Base-by-base conservation (phyloP, 2,113 vertebrate species). In the Conger conger region DNA sequence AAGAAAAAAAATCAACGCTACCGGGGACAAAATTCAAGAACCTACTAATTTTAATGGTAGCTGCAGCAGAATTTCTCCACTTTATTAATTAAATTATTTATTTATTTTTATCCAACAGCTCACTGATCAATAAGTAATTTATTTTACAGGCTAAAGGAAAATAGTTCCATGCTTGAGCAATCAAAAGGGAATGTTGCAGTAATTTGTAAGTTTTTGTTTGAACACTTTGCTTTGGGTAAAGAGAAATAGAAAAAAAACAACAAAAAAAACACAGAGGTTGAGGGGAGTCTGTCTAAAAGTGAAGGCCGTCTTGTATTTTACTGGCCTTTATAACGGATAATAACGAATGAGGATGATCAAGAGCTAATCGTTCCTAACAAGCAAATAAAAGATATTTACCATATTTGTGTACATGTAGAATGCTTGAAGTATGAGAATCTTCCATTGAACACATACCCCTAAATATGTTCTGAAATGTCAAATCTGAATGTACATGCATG, bases 121-220 rank as follows among this genome's bases (percentile, higher is more conserved):
- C 76, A 85, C 85, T 90, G 91, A 95, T 95, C 94, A 92, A 94
- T 95, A 95, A 93, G 93, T 92, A 92, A 95, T 95, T 95, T 92
- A 94, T 95, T 93, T 93, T 83, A 87, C 87, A 79, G 85, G 89
- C 87, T 89, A 86, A 87, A 87, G 88, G 88, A 92, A 86, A 92
- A 90, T 89, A 89, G 85, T 85, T 88, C 82, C 87, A 80, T 88
- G 85, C 88, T 54, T 87, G 86, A 92, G 86, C 92, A 83, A 86
- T 88, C 89, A 83, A 88, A 89, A 83, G 60, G 87, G 86, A 90
- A 89, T 89, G 87, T 87, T 88, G 85, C 89, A 87, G 80, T 82
- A 85, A 86, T 87, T 77, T 83, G 86, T 40, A 81, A 90, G 81
- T 91, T 86, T 88, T 42, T 57, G 76, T 50, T 76, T 87, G 79